Conservation (phyloP, 2,113 vertebrate genomes). For the Lutjanus erythropterus region DNA sequence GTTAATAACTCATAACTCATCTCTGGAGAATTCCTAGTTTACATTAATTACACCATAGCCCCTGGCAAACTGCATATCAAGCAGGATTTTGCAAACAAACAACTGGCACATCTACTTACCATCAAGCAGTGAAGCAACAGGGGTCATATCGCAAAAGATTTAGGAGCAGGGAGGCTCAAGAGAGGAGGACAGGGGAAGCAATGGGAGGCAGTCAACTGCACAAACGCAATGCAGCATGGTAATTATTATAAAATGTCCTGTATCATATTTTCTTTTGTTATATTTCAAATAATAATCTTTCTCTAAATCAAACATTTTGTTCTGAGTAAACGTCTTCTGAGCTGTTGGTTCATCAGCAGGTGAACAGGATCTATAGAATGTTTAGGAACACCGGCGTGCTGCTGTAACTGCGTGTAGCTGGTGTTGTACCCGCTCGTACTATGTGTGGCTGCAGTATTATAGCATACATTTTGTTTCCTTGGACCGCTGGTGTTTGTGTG, state of each 20-base stretch:
- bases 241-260: not conserved
- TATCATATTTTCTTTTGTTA: not conserved
- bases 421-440: slow-evolving; percentile 8
- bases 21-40: slow-evolving; percentile 84
- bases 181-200: slow-evolving; percentile 26
- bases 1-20: slow-evolving; percentile 84
- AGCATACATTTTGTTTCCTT: slow-evolving; percentile 27
- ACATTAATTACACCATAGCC: slow-evolving; percentile 88
- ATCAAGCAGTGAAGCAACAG: slow-evolving; percentile 74
- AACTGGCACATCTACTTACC: slow-evolving; percentile 85
- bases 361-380: not conserved
- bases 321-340: not conserved
- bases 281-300: not conserved
- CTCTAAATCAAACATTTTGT: not conserved
- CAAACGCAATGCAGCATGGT: slow-evolving; percentile 4
- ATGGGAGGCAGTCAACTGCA: slow-evolving; percentile 43
- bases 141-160: slow-evolving; percentile 71
- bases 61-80: slow-evolving; percentile 86
- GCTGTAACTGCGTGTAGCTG: not conserved
- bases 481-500: slow-evolving; percentile 38
- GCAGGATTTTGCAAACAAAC: slow-evolving; percentile 85
- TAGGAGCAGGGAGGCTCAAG: slow-evolving; percentile 63
- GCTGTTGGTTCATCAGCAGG: not conserved
- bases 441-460: slow-evolving; percentile 20
- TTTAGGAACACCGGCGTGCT: not conserved